These are phyloP conservation scores for Ceratitis capitata DNA, from an alignment of 1,140 invertebrate genomes.

Conservation along the genomic window DNA sequence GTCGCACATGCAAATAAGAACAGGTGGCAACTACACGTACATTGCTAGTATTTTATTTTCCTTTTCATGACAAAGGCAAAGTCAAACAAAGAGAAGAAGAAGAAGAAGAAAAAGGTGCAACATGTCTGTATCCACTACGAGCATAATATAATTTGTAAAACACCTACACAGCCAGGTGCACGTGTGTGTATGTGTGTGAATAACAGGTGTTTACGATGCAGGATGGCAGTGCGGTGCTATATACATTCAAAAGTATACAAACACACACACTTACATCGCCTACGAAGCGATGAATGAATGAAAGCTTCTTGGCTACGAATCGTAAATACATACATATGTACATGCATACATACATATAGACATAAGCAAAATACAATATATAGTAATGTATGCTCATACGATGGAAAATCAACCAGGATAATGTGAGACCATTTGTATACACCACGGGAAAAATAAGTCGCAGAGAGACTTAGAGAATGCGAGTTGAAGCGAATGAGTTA, in stretches of 20 bases:
- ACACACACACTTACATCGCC: too few relatives aligned
- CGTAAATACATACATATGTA: background rate
- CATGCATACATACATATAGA: background rate
- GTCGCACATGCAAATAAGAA: background rate
- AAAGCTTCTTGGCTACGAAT: constrained; percentile 12
- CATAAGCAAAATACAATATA: too few relatives aligned
- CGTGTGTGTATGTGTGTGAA: background rate
- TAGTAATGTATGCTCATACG: background rate
- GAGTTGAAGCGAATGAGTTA: background rate
- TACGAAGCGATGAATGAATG: constrained; percentile 27
- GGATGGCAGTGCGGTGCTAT: background rate
- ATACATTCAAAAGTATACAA: background rate
- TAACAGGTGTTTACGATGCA: constrained; percentile 18
- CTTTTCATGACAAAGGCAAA: background rate
- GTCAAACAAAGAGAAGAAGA: too few relatives aligned
- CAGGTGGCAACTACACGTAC: background rate
- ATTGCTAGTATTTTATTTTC: background rate
- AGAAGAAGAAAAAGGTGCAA: background rate
- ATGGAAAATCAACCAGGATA: background rate
- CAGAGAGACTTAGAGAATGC: background rate
- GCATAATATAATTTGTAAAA: background rate
- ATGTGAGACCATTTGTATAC: background rate
- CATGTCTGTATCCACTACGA: background rate
- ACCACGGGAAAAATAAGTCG: background rate
- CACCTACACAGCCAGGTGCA: background rate